Conservation (phyloP, 2,113 vertebrate genomes). For the Tichodroma muraria region DNA sequence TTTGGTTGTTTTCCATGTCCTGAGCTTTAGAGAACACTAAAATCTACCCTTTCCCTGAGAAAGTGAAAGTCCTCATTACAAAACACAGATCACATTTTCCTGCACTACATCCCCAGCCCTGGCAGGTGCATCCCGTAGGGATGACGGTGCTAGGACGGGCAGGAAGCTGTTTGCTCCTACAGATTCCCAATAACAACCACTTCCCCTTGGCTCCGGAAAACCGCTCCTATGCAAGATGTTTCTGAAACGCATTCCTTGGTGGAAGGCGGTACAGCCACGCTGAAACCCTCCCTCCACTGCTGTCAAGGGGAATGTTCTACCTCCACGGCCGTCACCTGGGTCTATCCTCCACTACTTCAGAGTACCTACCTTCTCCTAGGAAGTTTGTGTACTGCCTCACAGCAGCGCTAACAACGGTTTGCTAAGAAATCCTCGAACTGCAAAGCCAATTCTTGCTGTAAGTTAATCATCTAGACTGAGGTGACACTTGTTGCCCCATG, state of each 20-base stretch:
- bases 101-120: background rate
- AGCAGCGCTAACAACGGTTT: background rate
- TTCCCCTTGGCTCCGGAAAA: background rate
- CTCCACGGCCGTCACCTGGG: background rate
- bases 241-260: background rate
- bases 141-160: background rate
- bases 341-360: background rate
- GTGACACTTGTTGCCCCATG: background rate
- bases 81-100: background rate
- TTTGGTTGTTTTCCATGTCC: background rate
- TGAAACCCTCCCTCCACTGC: background rate
- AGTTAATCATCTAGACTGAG: background rate
- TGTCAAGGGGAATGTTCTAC: accelerated
- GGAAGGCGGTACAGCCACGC: accelerated
- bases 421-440: background rate
- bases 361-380: background rate
- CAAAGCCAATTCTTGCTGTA: background rate
- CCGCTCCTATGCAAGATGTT: background rate
- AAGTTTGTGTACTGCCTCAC: background rate
- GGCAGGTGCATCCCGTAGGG: background rate
- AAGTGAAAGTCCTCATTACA: background rate
- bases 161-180: background rate
- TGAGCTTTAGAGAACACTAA: background rate
- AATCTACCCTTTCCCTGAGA: background rate
- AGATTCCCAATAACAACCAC: background rate